Base-by-base conservation (phyloP, 2,888 invertebrate genomes). In the Anagyrus pseudococci region DNA sequence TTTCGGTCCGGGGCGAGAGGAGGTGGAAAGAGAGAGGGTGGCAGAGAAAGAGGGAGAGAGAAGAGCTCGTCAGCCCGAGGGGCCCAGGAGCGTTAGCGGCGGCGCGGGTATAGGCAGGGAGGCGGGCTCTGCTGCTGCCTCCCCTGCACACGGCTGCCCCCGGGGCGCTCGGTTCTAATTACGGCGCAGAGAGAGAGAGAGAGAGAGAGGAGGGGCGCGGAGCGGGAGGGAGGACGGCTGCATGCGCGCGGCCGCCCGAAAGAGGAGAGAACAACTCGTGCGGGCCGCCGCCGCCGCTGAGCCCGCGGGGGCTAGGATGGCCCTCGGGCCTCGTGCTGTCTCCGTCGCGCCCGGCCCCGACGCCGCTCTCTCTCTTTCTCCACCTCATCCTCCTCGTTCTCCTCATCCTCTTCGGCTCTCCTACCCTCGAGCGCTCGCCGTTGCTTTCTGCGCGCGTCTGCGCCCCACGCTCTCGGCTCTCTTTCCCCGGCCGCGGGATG, bases 81-180 rank as follows among this genome's bases (percentile, higher is more conserved):
- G 74, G 33, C 22, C 40, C 26, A 15, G 13, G 33, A 37, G 33
- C 13, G 13, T 13, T 37, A 19, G n/a, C 44, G 8, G 19, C 7
- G 44, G 19, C 19, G 54, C 66, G n/a, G n/a, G n/a, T n/a, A n/a
- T n/a, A n/a, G n/a, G n/a, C n/a, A n/a, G n/a, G n/a, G n/a, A n/a
- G n/a, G n/a, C 62, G 29, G 6, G 29, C 29, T n/a, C 48, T 2
- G 47, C 43, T 20, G 50, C 52, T 33, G 19, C 54, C 25, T 41
- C 44, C 10, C 40, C 58, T 23, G 40, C n/a, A 52, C 23, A 46
- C 58, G 56, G 67, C 56, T 56, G 65, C 67, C 78, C 71, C 61
- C 64, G 53, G 76, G 80, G 4, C 77, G 71, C 74, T 76, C 73
- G 74, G 78, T 80, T 80, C 80, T 80, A 80, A 80, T 80, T 80